Evolutionary conservation across 2,113 vertebrate species (phyloP).

Genomic region (Picathartes gymnocephalus): DNA sequence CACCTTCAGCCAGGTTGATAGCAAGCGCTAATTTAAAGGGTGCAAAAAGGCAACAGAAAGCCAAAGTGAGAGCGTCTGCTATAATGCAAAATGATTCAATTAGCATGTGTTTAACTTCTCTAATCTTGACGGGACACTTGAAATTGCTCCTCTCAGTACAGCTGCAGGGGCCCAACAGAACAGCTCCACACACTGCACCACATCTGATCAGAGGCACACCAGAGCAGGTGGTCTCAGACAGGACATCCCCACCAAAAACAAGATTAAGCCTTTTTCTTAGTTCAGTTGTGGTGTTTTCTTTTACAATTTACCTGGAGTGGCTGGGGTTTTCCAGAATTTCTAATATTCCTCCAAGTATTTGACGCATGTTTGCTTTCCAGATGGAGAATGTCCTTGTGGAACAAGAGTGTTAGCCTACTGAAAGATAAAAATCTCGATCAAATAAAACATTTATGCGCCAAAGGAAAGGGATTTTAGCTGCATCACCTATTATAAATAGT

Average conservation of each 20-base stretch:
- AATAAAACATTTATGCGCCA: conserved; percentile 55
- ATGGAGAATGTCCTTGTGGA: conserved; percentile 34
- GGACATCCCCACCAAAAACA: background rate
- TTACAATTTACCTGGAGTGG: background rate
- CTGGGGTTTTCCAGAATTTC: background rate
- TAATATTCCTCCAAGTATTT: background rate
- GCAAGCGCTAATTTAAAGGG: background rate
- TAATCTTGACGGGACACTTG: background rate
- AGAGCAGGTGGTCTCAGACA: background rate
- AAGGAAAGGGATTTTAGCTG: conserved; percentile 44
- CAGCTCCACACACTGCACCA: background rate
- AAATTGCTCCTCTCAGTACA: background rate
- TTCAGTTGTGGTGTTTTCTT: background rate
- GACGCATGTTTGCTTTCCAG: background rate
- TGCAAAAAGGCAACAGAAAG: background rate
- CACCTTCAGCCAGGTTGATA: background rate
- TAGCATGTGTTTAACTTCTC: background rate
- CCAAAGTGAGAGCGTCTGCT: background rate
- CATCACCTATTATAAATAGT: conserved; percentile 46
- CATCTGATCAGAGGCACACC: background rate
- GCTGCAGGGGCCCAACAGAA: background rate
- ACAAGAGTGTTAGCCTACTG: background rate
- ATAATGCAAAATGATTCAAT: background rate
- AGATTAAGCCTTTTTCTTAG: background rate
- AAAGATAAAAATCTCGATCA: conserved; percentile 36